A percentile compares a stretch with the other conserved stretches of the same genome.
Conservation (phyloP, 1,140 invertebrate species). For the Medauroidea extradentata region DNA sequence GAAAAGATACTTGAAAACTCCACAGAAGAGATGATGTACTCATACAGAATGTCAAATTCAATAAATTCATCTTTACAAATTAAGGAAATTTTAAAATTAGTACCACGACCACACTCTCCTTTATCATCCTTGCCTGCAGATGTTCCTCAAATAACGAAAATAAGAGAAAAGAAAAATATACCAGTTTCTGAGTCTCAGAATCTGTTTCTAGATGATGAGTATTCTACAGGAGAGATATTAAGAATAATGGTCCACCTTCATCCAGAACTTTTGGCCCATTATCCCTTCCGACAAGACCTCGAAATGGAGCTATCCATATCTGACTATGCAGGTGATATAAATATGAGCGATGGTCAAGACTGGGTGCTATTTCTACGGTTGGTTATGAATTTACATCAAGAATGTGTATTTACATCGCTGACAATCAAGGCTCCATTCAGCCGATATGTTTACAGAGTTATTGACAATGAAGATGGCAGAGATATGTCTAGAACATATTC, state of each 20-base stretch:
- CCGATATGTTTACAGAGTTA: background rate
- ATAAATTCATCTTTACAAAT: too few species aligned
- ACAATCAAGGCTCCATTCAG: background rate
- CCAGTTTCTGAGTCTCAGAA: background rate
- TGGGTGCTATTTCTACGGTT: background rate
- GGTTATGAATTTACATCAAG: background rate
- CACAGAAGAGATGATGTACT: too few species aligned
- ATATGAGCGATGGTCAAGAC: background rate
- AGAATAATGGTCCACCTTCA: background rate
- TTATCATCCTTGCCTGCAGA: background rate
- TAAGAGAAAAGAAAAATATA: background rate
- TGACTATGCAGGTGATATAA: background rate
- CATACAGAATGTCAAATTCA: too few species aligned
- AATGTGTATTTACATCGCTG: background rate
- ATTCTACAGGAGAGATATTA: background rate
- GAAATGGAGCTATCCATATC: background rate
- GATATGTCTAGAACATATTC: too few species aligned
- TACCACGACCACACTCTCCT: too few species aligned
- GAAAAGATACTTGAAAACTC: too few species aligned
- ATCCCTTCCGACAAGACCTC: background rate
- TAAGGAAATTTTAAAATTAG: too few species aligned
- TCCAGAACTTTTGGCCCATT: background rate
- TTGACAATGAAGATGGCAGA: background rate
- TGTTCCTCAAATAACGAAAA: background rate
- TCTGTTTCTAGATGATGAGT: background rate